phyloP scores from a whole-genome alignment of 2,797 vertebrate species.

The Loris lydekkerianus region DNA sequence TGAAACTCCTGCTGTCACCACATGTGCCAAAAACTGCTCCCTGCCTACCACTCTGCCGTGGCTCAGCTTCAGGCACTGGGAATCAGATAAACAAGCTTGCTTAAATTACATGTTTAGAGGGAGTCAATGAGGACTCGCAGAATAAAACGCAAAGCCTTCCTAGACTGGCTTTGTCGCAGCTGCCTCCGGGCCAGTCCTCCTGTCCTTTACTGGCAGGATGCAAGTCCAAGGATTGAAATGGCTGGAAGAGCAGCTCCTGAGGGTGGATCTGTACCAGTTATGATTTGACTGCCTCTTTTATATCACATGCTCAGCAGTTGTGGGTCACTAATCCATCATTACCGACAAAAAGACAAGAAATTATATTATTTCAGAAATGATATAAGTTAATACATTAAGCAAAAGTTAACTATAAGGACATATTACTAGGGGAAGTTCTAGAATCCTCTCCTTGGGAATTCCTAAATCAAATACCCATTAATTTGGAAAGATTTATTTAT shows the following conservation, averaged over 20 bases:
- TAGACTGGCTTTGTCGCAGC: neutral
- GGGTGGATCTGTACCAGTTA: neutral
- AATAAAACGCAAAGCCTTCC: neutral
- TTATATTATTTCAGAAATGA: neutral
- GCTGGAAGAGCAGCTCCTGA: no score
- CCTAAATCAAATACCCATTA: neutral
- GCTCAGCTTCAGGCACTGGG: neutral
- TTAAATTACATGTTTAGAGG: neutral
- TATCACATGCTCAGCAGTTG: neutral
- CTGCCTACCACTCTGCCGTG: neutral
- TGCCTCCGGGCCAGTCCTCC: neutral
- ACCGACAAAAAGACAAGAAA: conserved; percentile 18
- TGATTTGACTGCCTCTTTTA: neutral
- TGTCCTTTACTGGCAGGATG: neutral
- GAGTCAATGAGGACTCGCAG: neutral
- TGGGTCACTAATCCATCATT: neutral
- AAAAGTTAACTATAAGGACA: neutral
- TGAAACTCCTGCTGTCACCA: conserved; percentile 9
- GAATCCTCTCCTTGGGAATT: conserved; percentile 25
- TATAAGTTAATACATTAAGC: neutral
- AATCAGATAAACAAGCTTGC: neutral
- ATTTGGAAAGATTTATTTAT: conserved; percentile 46
- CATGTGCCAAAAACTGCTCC: neutral
- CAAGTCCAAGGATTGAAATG: neutral
- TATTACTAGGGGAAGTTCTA: conserved; percentile 4